A percentile compares a stretch with the other conserved stretches of the same genome.
Evolutionary conservation across 1,140 invertebrate genomes (phyloP).

Genomic region (Formica selysi): DNA sequence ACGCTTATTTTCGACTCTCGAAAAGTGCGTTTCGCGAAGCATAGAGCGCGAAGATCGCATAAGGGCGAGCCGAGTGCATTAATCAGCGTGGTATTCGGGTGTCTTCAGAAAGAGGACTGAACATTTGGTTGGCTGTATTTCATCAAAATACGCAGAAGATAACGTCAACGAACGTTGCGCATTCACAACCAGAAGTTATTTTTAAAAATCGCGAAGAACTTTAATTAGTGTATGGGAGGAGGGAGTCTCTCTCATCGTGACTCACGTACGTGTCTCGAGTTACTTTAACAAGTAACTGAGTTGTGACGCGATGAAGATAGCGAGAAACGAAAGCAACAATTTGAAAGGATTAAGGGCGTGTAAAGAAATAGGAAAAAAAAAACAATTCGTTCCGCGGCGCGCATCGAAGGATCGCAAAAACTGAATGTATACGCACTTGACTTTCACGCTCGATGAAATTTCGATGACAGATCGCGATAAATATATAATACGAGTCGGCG

Average conservation of each 20-base stretch:
- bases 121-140: constrained; percentile 35
- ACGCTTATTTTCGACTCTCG: constrained; percentile 58
- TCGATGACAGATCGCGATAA: constrained; percentile 69
- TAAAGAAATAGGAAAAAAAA: not conserved
- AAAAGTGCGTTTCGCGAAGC: constrained; percentile 37
- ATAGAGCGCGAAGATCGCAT: constrained; percentile 43
- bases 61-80: constrained; percentile 33
- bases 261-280: constrained; percentile 6
- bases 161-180: constrained; percentile 39
- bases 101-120: not conserved
- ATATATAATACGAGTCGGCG: constrained; percentile 47
- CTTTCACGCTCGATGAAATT: constrained; percentile 72
- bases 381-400: constrained; percentile 41
- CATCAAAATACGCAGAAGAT: constrained; percentile 38
- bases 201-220: constrained; percentile 28
- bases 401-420: constrained; percentile 19
- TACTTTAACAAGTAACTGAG: constrained; percentile 25
- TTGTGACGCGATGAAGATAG: constrained; percentile 26
- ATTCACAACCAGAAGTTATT: constrained; percentile 3
- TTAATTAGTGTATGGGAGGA: constrained; percentile 27
- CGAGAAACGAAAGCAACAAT: not conserved
- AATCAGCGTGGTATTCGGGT: constrained; percentile 48
- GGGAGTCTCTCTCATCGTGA: not conserved
- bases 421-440: constrained; percentile 27
- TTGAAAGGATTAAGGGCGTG: constrained; percentile 19